Evolutionary conservation across 2,113 vertebrate genomes (phyloP).

Genomic region (Tonatia bakeri): DNA sequence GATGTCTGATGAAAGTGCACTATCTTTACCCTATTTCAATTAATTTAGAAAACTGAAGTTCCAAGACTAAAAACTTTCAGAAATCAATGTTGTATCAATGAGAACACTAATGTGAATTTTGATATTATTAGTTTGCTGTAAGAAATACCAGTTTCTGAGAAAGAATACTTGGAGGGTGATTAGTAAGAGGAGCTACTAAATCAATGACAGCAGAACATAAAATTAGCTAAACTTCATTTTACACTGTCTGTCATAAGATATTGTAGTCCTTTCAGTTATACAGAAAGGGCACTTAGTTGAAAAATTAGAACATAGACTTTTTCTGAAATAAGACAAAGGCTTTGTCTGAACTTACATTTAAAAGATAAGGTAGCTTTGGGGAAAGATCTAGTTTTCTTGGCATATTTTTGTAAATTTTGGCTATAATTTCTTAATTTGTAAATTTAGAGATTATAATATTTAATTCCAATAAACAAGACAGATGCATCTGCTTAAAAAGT

Average conservation of each 20-base stretch:
- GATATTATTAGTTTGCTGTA: not conserved
- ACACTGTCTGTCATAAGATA: not conserved
- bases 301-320: not conserved
- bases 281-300: not conserved
- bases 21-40: not conserved
- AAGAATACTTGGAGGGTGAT: not conserved
- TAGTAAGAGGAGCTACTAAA: not conserved
- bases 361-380: not conserved
- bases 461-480: not conserved
- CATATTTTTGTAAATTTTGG: not conserved
- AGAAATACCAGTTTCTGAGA: not conserved
- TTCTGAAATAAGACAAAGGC: not conserved
- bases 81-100: not conserved
- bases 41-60: not conserved
- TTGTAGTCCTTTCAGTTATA: not conserved
- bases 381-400: not conserved
- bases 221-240: not conserved
- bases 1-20: not conserved
- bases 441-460: not conserved
- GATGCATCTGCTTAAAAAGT: not conserved
- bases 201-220: slow-evolving; percentile 14
- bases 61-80: not conserved
- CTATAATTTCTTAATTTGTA: not conserved
- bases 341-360: not conserved
- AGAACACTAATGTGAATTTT: not conserved